Evolutionary conservation across 2,113 vertebrate species (phyloP).

Genomic region (Ceyx cyanopectus): DNA sequence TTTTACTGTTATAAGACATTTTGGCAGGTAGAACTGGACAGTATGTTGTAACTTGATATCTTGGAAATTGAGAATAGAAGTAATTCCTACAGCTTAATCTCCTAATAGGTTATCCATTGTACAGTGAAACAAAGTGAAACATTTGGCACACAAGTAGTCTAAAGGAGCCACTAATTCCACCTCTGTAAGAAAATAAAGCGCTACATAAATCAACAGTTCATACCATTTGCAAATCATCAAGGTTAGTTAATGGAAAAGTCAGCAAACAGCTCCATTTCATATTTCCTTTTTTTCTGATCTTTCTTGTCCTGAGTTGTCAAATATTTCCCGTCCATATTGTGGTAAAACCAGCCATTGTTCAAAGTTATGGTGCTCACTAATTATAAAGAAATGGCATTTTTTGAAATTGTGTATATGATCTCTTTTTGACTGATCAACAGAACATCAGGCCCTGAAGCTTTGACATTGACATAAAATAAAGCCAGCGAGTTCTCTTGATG

Average conservation of each 20-base stretch:
- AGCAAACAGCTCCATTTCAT: background rate
- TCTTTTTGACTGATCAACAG: background rate
- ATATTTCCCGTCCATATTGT: conserved; percentile 10
- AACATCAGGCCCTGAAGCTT: background rate
- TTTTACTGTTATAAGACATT: background rate
- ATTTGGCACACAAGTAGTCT: background rate
- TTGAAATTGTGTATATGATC: fast-evolving
- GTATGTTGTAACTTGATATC: background rate
- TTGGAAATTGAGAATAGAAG: background rate
- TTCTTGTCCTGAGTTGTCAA: background rate
- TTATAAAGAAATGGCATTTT: background rate
- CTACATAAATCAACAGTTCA: background rate
- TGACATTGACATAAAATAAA: background rate
- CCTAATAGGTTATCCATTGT: background rate
- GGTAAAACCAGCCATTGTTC: background rate
- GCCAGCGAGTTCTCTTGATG: background rate
- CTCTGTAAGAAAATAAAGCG: background rate
- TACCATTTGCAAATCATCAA: background rate
- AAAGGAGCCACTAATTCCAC: background rate
- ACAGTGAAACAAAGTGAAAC: background rate
- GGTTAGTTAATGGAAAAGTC: conserved; percentile 57
- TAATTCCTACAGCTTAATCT: background rate
- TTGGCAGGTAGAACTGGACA: background rate
- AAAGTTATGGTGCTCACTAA: background rate
- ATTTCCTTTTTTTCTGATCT: conserved; percentile 61